Evolutionary conservation across 1,140 invertebrate genomes (phyloP), one percentile per base, ranked within the genome.

Genomic region (Daktulosphaira vitifoliae): DNA sequence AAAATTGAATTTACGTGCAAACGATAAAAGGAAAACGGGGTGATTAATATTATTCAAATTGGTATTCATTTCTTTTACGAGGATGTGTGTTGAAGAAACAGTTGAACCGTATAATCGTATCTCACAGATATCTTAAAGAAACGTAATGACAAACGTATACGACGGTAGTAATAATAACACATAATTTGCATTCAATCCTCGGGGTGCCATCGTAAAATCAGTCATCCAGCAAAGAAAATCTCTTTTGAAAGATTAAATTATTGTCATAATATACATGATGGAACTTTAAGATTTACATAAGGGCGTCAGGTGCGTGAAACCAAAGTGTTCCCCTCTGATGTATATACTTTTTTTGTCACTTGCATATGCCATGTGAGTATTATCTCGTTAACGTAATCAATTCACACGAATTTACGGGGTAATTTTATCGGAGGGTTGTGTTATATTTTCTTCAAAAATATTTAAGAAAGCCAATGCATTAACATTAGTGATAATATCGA

Each of bases 11-110:
- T 48, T 62, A 8, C 42, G 42, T 46, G 42, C 44, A 33, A 33
- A 33, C 29, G 11, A 33, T 46, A 62, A 62, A 62, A 48, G 25
- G 56, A 42, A 18, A 23, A 62, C 5, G 42, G n/a, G 25, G 25
- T 48, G 56, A 62, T 62, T 62, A 62, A 46, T 62, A 46, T 62
- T 62, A 62, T 62, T 62, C 56, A 62, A 62, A 62, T 62, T 48
- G 56, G 56, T 25, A 20, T 59, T 22, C 39, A 13, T 33, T 25
- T 62, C 29, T 62, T 33, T 62, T 26, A 13, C 13, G 54, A 15
- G 23, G 5, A 23, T 51, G 26, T 51, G 15, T 29, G 33, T 37
- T 11, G 13, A 39, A n/a, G 16, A 33, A 62, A 62, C 56, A 42
- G 56, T 16, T 42, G 16, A 13, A 62, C 38, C 42, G 56, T 62